These are phyloP conservation scores for Pseudomyrmex concolor DNA, from an alignment of 1,140 invertebrate species.

Conservation along the genomic window DNA sequence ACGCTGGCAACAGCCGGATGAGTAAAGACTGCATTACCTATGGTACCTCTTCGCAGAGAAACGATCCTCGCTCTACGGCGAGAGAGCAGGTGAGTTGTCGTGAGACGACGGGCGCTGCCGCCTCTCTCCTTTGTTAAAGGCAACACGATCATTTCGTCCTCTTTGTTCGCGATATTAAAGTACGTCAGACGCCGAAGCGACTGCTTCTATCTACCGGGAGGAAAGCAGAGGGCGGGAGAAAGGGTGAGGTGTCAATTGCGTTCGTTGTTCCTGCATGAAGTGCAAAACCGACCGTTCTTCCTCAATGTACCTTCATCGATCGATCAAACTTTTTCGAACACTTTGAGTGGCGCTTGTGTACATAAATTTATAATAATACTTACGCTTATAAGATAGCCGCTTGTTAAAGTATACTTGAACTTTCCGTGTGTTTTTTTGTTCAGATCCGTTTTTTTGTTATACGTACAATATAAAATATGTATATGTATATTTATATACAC, in stretches of 20 bases:
- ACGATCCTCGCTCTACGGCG: constrained; percentile 65
- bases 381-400: not conserved
- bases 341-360: not conserved
- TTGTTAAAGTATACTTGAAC: not conserved
- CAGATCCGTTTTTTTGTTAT: too few species aligned
- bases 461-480: too few species aligned
- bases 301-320: constrained; percentile 22
- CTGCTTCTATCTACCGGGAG: constrained; percentile 28
- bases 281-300: constrained; percentile 49
- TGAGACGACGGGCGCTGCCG: constrained; percentile 25
- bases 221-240: not conserved
- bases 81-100: constrained; percentile 64
- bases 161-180: constrained; percentile 76
- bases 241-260: constrained; percentile 71
- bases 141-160: constrained; percentile 72
- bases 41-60: constrained; percentile 75
- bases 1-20: constrained; percentile 81
- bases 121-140: constrained; percentile 71
- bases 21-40: constrained; percentile 81
- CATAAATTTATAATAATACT: constrained; percentile 1
- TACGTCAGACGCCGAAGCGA: constrained; percentile 66
- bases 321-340: constrained; percentile 7
- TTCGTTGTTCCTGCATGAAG: constrained; percentile 68
- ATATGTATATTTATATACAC: too few species aligned
- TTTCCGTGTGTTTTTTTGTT: too few species aligned